phyloP scores from a whole-genome alignment of 2,113 vertebrate species.

The Phrynocephalus versicolor region DNA sequence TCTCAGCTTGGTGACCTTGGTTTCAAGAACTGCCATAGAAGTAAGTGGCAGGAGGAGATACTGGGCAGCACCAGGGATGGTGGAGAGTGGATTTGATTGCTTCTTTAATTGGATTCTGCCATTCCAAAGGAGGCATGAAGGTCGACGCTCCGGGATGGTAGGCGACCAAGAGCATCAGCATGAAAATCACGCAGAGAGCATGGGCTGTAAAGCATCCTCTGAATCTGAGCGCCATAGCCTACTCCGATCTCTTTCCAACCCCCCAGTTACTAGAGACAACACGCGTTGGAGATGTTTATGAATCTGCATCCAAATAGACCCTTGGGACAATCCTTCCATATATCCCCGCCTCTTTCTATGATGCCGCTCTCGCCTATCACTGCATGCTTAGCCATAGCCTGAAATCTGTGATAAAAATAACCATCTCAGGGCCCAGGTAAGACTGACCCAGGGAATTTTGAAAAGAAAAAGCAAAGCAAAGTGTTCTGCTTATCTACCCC shows the following conservation, averaged over 20 bases:
- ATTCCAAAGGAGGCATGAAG: too few relatives aligned
- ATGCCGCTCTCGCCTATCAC: not conserved
- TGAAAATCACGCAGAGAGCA: not conserved
- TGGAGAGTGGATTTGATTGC: too few relatives aligned
- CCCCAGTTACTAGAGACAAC: not conserved
- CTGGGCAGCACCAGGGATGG: too few relatives aligned
- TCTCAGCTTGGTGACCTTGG: not conserved
- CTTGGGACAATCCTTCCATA: not conserved
- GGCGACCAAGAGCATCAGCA: not conserved
- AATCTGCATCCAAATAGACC: not conserved
- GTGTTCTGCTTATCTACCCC: too few relatives aligned
- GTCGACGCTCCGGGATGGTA: too few relatives aligned
- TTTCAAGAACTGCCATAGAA: not conserved
- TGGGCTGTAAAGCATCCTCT: not conserved
- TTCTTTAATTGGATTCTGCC: too few relatives aligned
- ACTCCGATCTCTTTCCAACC: not conserved
- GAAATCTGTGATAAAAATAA: not conserved
- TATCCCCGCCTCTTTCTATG: not conserved
- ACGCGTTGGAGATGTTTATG: not conserved
- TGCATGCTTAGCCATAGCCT: not conserved
- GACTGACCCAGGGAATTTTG: too few relatives aligned
- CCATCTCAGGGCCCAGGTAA: too few relatives aligned
- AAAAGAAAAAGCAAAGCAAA: too few relatives aligned
- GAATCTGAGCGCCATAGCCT: not conserved
- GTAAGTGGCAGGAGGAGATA: not conserved